phyloP scores from a whole-genome alignment of 2,797 vertebrate genomes.

The Periparus ater region DNA sequence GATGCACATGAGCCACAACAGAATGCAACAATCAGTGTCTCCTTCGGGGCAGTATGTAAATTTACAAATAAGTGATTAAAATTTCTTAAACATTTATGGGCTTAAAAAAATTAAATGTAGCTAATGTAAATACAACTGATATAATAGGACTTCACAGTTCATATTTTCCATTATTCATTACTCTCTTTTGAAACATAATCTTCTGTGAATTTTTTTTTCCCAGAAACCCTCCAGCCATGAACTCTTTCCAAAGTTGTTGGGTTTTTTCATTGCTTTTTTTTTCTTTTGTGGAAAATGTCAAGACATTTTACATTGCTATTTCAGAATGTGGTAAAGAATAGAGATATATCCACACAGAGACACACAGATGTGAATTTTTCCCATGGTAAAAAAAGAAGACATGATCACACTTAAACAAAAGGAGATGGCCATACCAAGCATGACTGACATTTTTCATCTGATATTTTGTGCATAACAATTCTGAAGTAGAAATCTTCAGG shows the following conservation, averaged over 20 bases:
- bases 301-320: slow-evolving; percentile 3
- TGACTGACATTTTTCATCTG: neutral
- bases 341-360: neutral
- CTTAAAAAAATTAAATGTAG: slow-evolving; percentile 31
- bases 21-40: slow-evolving; percentile 13
- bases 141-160: slow-evolving; percentile 45
- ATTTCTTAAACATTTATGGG: slow-evolving; percentile 42
- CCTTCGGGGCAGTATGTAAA: slow-evolving; percentile 36
- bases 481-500: neutral
- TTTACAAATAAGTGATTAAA: slow-evolving; percentile 51
- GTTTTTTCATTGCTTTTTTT: neutral
- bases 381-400: neutral
- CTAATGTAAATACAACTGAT: slow-evolving; percentile 35
- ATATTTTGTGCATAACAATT: neutral
- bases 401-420: neutral
- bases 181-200: slow-evolving; percentile 12
- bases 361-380: neutral
- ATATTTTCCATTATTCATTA: slow-evolving; percentile 57
- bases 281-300: slow-evolving; percentile 15
- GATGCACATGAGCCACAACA: slow-evolving; percentile 18
- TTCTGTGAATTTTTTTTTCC: neutral
- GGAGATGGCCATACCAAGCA: neutral
- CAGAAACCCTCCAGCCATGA: slow-evolving; percentile 25
- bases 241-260: neutral
- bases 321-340: slow-evolving; percentile 7